phyloP scores from a whole-genome alignment of 2,888 invertebrate genomes.

The Alloscopus bannaensis region DNA sequence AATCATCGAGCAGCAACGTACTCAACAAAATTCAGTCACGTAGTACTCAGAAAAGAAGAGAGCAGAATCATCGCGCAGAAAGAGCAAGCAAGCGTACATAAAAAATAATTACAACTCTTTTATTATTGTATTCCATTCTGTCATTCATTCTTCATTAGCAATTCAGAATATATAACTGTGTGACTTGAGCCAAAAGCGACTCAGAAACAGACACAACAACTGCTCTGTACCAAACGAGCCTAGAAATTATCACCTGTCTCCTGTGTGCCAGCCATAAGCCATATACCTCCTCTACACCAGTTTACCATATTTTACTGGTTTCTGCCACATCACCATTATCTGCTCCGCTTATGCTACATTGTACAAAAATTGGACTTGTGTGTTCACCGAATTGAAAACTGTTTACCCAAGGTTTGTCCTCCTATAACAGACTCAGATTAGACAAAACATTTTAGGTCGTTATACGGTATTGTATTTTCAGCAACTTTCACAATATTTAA shows the following conservation, averaged over 20 bases:
- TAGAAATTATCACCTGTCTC: slow-evolving; percentile 12
- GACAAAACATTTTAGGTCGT: not conserved
- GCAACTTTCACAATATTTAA: slow-evolving; percentile 11
- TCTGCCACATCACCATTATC: slow-evolving; percentile 8
- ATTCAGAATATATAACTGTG: not conserved
- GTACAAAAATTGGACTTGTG: not conserved
- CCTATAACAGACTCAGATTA: not conserved
- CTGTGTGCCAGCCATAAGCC: too few relatives aligned
- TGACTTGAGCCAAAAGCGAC: not conserved
- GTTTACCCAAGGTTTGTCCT: not conserved
- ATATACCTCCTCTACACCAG: not conserved
- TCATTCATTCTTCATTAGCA: slow-evolving; percentile 21
- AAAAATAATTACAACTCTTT: slow-evolving; percentile 17
- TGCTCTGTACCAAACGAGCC: not conserved
- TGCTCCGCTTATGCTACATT: too few relatives aligned
- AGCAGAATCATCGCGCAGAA: too few relatives aligned
- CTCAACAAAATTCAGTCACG: too few relatives aligned
- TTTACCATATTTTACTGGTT: slow-evolving; percentile 10
- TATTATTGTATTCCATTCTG: slow-evolving; percentile 16
- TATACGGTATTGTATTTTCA: not conserved
- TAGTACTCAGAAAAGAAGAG: too few relatives aligned
- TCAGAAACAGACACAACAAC: not conserved
- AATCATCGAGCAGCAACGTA: too few relatives aligned
- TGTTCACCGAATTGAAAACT: not conserved
- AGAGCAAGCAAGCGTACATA: not conserved